Evolutionary conservation across 2,888 invertebrate species (phyloP).

Genomic region (Macroteleia sp.): DNA sequence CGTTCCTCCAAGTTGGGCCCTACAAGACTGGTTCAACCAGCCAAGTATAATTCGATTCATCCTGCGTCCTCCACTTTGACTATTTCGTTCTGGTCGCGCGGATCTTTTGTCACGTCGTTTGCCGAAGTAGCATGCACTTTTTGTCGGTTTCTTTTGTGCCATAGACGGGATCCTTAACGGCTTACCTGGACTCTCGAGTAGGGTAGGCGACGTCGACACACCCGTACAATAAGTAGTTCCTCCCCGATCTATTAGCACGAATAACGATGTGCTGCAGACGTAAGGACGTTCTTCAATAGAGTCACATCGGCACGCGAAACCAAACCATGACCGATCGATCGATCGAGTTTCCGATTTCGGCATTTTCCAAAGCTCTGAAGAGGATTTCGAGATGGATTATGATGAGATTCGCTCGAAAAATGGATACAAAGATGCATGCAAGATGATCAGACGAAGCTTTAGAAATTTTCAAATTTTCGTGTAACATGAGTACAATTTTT

Average conservation of each 20-base stretch:
- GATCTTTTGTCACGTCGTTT: slow-evolving; percentile 56
- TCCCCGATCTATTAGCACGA: slow-evolving; percentile 78
- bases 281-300: slow-evolving; percentile 20
- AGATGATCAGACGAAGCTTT: too few species aligned
- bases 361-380: not conserved
- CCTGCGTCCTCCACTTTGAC: slow-evolving; percentile 65
- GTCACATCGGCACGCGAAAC: slow-evolving; percentile 38
- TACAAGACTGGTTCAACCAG: slow-evolving; percentile 69
- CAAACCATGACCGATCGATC: slow-evolving; percentile 43
- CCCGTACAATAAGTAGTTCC: slow-evolving; percentile 71
- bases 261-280: slow-evolving; percentile 67
- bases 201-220: slow-evolving; percentile 62
- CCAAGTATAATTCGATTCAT: slow-evolving; percentile 77
- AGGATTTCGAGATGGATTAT: not conserved
- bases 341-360: slow-evolving; percentile 25
- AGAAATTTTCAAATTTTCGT: too few species aligned
- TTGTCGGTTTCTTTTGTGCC: slow-evolving; percentile 63
- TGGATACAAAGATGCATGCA: not conserved
- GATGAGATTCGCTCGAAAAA: not conserved
- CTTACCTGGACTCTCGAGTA: slow-evolving; percentile 65
- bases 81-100: slow-evolving; percentile 56
- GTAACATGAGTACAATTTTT: too few species aligned
- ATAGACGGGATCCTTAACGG: slow-evolving; percentile 39
- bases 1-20: slow-evolving; percentile 35
- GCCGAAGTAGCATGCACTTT: slow-evolving; percentile 61